Base-by-base conservation (phyloP, 2,888 invertebrate genomes). In the Acronicta psi region DNA sequence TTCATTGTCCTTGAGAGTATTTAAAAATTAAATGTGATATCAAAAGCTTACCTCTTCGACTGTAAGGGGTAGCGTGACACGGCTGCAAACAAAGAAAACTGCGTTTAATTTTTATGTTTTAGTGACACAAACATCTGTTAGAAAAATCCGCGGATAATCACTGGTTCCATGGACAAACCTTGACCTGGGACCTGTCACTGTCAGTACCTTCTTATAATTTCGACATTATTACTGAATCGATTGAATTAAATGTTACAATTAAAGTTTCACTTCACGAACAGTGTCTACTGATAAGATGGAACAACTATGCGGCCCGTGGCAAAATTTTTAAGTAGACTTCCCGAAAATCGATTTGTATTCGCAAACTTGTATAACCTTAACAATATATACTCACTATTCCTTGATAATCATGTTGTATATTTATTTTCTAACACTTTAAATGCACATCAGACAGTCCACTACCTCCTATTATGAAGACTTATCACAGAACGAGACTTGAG, bases 11-110 rank as follows among this genome's bases (percentile, higher is more conserved):
- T 80, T 80, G 72, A 70, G 60, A 10, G 37, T 10, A 60, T 46
- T n/a, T 18, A 42, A 18, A 52, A 44, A 58, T 68, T 25, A 8
- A 55, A 16, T 10, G 29, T 56, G 20, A 41, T 50, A 51, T 60
- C 55, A 61, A 36, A 56, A 56, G 66, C 97, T 95, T 95, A 98
- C 98, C 97, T 99, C 99, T 95, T 99, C 98, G 80, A 99, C 99
- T 83, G 98, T 98, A 92, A 99, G 96, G 87, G 99, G 99, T 93
- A 99, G 96, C 91, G 98, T 97, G 86, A 99, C 98, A 88, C 99
- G 98, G 95, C 99, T 99, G 96, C 88, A 96, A 96, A 88, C 82
- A 89, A 92, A 86, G 64, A 78, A 65, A 65, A 69, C 47, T 62
- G 18, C 50, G 52, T 74, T 76, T 60, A 70, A 59, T 61, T 65